These are phyloP conservation scores for Aelia acuminata DNA, from an alignment of 2,888 invertebrate species.

Conservation along the genomic window DNA sequence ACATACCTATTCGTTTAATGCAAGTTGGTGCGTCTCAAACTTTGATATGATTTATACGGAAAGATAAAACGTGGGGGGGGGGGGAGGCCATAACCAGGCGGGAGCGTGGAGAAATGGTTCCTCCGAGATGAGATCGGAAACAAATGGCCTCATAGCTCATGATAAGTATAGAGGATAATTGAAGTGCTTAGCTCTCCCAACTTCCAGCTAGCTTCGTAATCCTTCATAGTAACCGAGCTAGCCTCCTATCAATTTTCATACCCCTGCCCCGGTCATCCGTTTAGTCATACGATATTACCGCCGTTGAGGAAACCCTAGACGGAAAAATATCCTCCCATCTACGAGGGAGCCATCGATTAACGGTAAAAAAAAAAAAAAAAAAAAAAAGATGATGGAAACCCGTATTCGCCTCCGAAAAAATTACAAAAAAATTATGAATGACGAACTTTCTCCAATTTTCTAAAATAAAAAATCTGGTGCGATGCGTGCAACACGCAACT, in stretches of 20 bases:
- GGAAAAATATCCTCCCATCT: neutral
- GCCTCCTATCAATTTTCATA: conserved; percentile 36
- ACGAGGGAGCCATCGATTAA: neutral
- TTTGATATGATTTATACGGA: conserved; percentile 9
- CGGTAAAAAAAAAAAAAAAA: neutral
- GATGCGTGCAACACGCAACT: no score
- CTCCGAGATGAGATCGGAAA: conserved; percentile 50
- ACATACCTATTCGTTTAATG: no score
- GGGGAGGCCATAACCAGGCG: neutral
- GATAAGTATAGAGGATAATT: conserved; percentile 52
- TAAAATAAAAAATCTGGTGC: no score
- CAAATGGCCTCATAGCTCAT: conserved; percentile 56
- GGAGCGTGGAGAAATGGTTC: conserved; percentile 47
- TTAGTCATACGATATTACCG: neutral
- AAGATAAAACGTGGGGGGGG: neutral
- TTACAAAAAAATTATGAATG: no score
- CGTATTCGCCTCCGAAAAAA: neutral
- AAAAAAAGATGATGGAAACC: neutral
- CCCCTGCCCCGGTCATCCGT: neutral
- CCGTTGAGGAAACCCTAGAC: neutral
- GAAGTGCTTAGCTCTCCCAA: conserved; percentile 54
- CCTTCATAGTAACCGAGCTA: conserved; percentile 41
- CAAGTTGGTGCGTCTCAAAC: neutral
- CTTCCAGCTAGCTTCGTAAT: conserved; percentile 49
- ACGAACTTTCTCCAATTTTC: no score